Conservation (phyloP, 2,797 vertebrate genomes). For the Sardinella longiceps region DNA sequence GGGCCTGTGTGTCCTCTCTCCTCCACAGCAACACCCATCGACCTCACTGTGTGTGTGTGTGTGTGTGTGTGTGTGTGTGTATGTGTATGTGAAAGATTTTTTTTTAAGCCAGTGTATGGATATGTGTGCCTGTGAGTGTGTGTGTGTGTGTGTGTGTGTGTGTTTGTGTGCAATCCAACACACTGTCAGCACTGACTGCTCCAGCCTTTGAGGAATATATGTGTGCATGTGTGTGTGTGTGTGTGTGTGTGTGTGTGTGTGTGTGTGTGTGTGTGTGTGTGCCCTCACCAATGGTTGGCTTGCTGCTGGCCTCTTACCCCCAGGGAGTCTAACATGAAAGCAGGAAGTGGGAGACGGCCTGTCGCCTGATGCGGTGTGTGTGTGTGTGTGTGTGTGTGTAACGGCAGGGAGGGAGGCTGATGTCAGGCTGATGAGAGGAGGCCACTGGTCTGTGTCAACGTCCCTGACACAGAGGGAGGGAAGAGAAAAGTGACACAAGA, state of each 20-base stretch:
- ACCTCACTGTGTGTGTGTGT: not conserved
- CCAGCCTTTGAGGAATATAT: not conserved
- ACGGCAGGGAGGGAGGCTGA: not conserved
- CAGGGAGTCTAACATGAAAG: not conserved
- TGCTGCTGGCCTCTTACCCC: not conserved
- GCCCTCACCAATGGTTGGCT: not conserved
- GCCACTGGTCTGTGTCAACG: not conserved
- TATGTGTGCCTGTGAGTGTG: too few species aligned
- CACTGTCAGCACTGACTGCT: not conserved
- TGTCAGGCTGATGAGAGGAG: not conserved
- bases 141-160: not conserved
- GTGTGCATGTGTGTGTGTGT: not conserved
- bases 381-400: not conserved
- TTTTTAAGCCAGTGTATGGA: too few species aligned
- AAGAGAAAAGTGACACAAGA: not conserved
- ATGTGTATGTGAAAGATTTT: too few species aligned
- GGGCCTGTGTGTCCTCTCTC: not conserved
- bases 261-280: not conserved
- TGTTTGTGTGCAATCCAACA: not conserved
- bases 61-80: not conserved
- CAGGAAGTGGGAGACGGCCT: not conserved
- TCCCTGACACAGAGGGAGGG: not conserved
- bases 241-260: slow-evolving; percentile 2
- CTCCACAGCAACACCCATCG: not conserved
- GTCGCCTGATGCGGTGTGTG: not conserved